Evolutionary conservation across 2,113 vertebrate genomes (phyloP).

Genomic region (Onychostruthus taczanowskii): DNA sequence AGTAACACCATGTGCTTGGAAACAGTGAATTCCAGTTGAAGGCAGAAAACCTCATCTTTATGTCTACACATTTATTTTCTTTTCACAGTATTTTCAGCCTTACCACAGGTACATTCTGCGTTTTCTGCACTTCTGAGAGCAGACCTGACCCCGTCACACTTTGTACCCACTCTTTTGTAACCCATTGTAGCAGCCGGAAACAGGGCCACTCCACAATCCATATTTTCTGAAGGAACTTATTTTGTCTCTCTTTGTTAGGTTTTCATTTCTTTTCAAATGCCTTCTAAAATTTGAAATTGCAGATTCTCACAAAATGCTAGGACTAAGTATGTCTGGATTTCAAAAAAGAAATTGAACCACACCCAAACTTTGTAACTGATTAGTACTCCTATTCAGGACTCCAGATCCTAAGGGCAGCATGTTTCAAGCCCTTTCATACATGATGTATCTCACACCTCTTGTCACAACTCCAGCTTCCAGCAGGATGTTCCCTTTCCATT

Average conservation of each 20-base stretch:
- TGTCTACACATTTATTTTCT: background rate
- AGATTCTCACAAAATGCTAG: background rate
- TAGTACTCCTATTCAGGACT: background rate
- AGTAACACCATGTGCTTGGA: background rate
- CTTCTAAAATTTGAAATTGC: background rate
- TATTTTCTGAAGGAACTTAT: background rate
- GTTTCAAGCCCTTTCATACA: background rate
- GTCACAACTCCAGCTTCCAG: background rate
- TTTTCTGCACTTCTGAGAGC: background rate
- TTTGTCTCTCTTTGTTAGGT: background rate
- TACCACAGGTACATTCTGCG: background rate
- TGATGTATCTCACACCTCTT: background rate
- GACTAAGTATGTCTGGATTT: background rate
- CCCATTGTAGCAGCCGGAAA: too few species aligned
- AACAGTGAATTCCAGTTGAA: background rate
- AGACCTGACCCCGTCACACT: background rate
- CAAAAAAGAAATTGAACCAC: background rate
- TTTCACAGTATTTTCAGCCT: background rate
- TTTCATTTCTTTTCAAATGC: background rate
- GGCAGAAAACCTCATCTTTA: background rate
- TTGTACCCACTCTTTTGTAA: background rate
- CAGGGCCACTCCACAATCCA: background rate
- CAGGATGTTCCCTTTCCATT: background rate
- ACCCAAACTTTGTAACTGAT: background rate
- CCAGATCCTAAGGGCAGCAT: background rate